Percentiles rank a stretch among this genome's conserved stretches.
Conservation (phyloP, 2,888 invertebrate genomes). For the Lepas anatifera region DNA sequence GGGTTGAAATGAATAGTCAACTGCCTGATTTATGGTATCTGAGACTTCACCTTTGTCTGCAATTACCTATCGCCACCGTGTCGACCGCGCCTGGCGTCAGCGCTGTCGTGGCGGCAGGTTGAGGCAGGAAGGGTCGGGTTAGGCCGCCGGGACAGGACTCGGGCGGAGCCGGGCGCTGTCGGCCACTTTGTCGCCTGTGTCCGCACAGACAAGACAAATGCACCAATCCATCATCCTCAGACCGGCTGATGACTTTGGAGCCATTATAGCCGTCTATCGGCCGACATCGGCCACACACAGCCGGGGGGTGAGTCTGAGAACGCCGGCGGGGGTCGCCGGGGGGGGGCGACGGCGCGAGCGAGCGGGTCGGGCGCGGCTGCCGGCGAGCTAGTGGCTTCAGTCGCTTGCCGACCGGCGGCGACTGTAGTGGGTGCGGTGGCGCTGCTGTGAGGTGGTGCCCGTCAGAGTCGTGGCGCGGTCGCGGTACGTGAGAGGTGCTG, state of each 20-base stretch:
- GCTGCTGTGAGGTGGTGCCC: not conserved
- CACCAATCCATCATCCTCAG: not conserved
- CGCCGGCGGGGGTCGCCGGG: not conserved
- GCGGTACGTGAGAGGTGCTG: not conserved
- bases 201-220: slow-evolving; percentile 6
- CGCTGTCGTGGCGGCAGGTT: too few species aligned
- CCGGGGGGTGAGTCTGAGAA: too few species aligned
- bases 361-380: not conserved
- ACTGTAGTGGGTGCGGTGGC: not conserved
- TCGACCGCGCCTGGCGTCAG: too few species aligned
- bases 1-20: too few species aligned
- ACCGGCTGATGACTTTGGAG: not conserved
- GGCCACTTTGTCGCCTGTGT: not conserved
- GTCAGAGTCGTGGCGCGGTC: not conserved
- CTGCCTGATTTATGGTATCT: too few species aligned
- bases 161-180: too few species aligned
- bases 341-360: not conserved
- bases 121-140: too few species aligned
- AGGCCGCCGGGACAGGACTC: too few species aligned
- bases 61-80: too few species aligned
- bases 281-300: not conserved
- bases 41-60: too few species aligned
- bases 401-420: not conserved
- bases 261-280: slow-evolving; percentile 6
- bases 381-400: not conserved